Evolutionary conservation across 2,888 invertebrate species (phyloP), one percentile per base, ranked within the genome.

Genomic region (Atrina japonica): DNA sequence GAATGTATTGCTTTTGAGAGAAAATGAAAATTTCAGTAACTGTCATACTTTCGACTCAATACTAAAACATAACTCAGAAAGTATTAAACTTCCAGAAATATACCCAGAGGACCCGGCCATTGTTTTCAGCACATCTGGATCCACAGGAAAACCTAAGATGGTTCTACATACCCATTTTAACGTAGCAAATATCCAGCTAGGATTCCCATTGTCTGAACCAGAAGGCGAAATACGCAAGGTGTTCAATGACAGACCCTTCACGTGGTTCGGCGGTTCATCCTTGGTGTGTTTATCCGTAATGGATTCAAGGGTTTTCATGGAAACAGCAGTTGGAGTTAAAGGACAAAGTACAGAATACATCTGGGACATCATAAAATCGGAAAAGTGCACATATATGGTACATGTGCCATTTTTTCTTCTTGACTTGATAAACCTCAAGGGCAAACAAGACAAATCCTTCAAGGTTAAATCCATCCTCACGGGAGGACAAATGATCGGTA

Each of bases 111-210:
- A 67, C 30, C 41, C 50, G 14, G 47, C 47, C 18, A 1, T 60
- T 3, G 43, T 67, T 25, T 60, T 67, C 25, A 52, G 53, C 6
- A 67, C 67, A 14, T 67, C 67, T 18, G 67, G 67, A 16, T 60
- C 49, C 30, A 67, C 67, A 16, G 67, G 67, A 11, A 60, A 67
- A 23, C 67, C 67, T 1, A 67, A 67, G 45, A 45, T 67, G 60
- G 60, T 67, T 6, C 14, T 40, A 6, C 60, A 60, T 27, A 23
- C 53, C 2, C 67, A 67, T 35, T 60, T 67, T 23, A 40, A 58
- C 25, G 47, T 58, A 14, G 47, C 16, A 29, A 61, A 61, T 58
- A 16, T 30, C 16, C 35, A 27, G 1, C n/a, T 56, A 3, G 47
- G 47, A 1, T 14, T 18, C 6, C 18, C 45, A 11, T 18, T 14